Evolutionary conservation across 2,888 invertebrate species (phyloP).

Genomic region (Netelia virgata): DNA sequence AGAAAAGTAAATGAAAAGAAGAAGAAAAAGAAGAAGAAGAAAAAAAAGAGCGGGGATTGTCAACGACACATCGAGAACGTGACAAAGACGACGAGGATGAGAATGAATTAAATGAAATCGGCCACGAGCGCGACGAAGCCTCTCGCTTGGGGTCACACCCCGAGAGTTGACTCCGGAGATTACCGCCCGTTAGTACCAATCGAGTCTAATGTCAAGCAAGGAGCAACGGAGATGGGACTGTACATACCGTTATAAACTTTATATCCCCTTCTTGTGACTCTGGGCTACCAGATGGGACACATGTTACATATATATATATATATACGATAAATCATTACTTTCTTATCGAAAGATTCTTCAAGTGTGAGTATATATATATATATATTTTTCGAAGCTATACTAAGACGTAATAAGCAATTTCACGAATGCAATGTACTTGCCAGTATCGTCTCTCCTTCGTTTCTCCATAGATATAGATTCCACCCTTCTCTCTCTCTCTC

Average conservation of each 20-base stretch:
- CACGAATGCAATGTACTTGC: background rate
- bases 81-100: background rate
- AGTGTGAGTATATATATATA: no score
- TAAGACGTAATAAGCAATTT: background rate
- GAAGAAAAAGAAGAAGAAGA: background rate
- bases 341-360: slow-evolving; percentile 20
- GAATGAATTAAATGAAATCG: slow-evolving; percentile 12
- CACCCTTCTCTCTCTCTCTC: background rate
- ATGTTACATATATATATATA: background rate
- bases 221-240: background rate
- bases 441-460: background rate
- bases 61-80: background rate
- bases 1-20: background rate
- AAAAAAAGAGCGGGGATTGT: background rate
- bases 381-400: background rate
- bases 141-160: slow-evolving; percentile 22
- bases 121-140: background rate
- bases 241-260: slow-evolving; percentile 17
- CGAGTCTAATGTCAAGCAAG: slow-evolving; percentile 35
- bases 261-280: slow-evolving; percentile 9
- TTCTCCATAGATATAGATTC: background rate
- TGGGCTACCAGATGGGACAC: background rate
- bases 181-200: slow-evolving; percentile 46
- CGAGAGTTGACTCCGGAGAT: slow-evolving; percentile 48
- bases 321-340: slow-evolving; percentile 29